Base-by-base conservation (phyloP, 2,797 vertebrate genomes). In the Acestrorhynchus altus region DNA sequence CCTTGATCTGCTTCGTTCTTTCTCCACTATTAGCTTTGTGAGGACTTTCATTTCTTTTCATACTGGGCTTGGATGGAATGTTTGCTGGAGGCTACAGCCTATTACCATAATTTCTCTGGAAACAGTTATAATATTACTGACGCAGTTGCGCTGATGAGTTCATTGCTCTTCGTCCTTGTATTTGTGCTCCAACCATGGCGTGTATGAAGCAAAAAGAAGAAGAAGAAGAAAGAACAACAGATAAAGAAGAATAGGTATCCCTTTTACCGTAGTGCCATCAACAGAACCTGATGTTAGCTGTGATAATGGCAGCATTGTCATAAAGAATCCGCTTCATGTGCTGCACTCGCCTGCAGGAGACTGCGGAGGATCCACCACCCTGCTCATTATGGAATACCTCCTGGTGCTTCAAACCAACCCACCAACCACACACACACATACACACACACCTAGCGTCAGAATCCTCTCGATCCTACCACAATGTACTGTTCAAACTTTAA, bases 41-140 rank as follows among this genome's bases (percentile, higher is more conserved):
- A 49, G 69, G 71, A 76, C 65, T 56, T 63, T 78, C 68, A 68
- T 78, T 78, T 76, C 66, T 79, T 68, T 6, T 78, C 73, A 70
- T 40, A 77, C 64, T 49, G 68, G 1, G 72, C 56, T 68, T 11
- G 64, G 76, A 72, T 80, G 59, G 76, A 84, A 64, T 46, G 64
- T 49, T 79, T 81, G 78, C 81, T 65, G 56, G 74, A 64, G 83
- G 81, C 78, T 78, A 57, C 72, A 61, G 63, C 26, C 72, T 63
- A 81, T 85, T 83, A 85, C 76, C 78, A 70, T 83, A 85, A 85
- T 83, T 82, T 81, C 69, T 75, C 81, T 81, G 51, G 51, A 71
- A 78, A 80, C 69, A 63, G 54, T 84, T 82, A 57, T 77, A 70
- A 82, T 78, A 84, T 84, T 78, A 74, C 76, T 1, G 46, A 28